Conservation (phyloP, 2,113 vertebrate species). For the Nothobranchius kuhntae region DNA sequence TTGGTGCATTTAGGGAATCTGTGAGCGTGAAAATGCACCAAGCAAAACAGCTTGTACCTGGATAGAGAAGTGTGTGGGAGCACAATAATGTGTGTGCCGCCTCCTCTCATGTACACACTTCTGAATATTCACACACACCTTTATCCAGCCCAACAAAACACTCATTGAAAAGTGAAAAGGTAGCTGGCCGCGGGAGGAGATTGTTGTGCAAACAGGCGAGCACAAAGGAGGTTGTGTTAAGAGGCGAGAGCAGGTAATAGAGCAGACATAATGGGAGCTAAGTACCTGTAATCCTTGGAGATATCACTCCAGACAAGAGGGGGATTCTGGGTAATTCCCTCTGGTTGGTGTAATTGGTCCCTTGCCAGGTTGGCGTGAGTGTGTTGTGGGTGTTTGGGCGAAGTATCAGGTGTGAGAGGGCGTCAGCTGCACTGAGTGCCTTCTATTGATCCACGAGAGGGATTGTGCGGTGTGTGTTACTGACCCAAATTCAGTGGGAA, state of each 20-base stretch:
- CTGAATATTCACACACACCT: slow-evolving; percentile 29
- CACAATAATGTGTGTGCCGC: neutral
- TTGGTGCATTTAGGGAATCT: slow-evolving; percentile 20
- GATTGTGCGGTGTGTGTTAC: slow-evolving; percentile 9
- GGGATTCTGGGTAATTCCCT: slow-evolving; percentile 79
- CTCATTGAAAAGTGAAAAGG: slow-evolving; percentile 72
- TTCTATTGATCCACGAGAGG: slow-evolving; percentile 86
- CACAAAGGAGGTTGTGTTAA: slow-evolving; percentile 59
- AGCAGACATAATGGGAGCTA: slow-evolving; percentile 92
- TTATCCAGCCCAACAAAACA: slow-evolving; percentile 63
- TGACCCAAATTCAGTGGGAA: slow-evolving; percentile 82
- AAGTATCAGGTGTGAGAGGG: slow-evolving; percentile 85
- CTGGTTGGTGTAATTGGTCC: slow-evolving; percentile 82
- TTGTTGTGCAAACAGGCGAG: slow-evolving; percentile 78
- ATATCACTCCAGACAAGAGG: slow-evolving; percentile 85
- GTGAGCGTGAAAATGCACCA: slow-evolving; percentile 37
- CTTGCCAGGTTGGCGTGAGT: slow-evolving; percentile 73
- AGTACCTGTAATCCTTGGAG: slow-evolving; percentile 96
- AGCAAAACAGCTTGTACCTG: slow-evolving; percentile 60
- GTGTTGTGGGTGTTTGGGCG: slow-evolving; percentile 44
- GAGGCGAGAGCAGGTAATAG: slow-evolving; percentile 85
- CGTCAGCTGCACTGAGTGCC: slow-evolving; percentile 85
- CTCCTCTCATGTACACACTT: slow-evolving; percentile 1
- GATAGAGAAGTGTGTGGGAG: slow-evolving; percentile 11
- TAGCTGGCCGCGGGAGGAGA: slow-evolving; percentile 45